Percentiles rank a stretch among this genome's conserved stretches.
Evolutionary conservation across 2,797 vertebrate species (phyloP).

Genomic region (Tapera naevia): DNA sequence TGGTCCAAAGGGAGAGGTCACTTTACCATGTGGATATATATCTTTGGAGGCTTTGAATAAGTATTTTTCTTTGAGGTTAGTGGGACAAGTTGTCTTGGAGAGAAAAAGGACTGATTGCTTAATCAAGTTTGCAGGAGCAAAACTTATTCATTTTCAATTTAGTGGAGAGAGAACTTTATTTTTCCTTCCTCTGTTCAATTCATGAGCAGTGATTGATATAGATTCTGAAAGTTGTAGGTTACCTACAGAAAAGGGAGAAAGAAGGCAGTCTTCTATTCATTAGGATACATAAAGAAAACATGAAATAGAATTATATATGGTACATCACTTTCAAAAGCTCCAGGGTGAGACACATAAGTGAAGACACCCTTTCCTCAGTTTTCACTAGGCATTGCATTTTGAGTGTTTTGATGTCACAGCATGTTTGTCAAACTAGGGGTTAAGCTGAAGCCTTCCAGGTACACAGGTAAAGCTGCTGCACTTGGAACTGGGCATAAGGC

Average conservation of each 20-base stretch:
- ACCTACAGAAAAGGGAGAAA: not conserved
- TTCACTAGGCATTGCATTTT: not conserved
- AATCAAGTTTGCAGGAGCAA: not conserved
- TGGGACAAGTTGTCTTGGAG: not conserved
- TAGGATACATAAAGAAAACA: not conserved
- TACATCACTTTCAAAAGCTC: not conserved
- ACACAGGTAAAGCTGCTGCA: not conserved
- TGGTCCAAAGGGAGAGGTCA: not conserved
- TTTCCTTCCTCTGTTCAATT: not conserved
- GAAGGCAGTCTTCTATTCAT: not conserved
- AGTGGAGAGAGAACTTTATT: not conserved
- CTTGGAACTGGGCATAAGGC: not conserved
- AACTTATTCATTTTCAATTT: not conserved
- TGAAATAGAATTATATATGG: not conserved
- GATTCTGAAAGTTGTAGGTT: not conserved
- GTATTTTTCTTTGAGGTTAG: not conserved
- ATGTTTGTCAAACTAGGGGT: not conserved
- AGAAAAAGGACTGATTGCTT: not conserved
- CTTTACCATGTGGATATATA: not conserved
- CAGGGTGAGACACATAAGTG: not conserved
- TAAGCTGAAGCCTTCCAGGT: not conserved
- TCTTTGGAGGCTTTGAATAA: not conserved
- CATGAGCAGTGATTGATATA: not conserved
- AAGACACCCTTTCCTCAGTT: not conserved
- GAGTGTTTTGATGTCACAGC: not conserved